Base-by-base conservation (phyloP, 2,113 vertebrate species). In the Pristiophorus japonicus region DNA sequence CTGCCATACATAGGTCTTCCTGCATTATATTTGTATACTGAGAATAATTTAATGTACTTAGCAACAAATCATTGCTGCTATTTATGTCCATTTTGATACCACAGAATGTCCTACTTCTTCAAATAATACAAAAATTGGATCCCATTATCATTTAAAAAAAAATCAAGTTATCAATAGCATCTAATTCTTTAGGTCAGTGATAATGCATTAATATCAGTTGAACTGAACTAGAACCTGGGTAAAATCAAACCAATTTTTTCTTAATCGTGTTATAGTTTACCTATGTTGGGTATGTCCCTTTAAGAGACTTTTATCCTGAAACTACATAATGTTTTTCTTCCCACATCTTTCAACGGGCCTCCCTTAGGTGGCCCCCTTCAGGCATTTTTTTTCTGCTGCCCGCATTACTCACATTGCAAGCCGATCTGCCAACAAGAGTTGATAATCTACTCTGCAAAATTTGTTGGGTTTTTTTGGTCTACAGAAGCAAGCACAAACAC, bases 291-390 rank as follows among this genome's bases (percentile, higher is more conserved):
- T 22, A 87, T 51, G 84, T 87, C 18, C 84, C 20, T 87, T 87
- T 10, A 47, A 87, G 84, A 47, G 84, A 87, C 84, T 87, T 87
- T 87, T 87, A 51, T 87, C 84, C 84, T 87, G 45, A 87, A 87
- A 30, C 84, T 51, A 27, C 84, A 51, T 51, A 87, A 51, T 47
- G 24, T 81, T 81, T 81, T 38, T 42, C 59, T 59, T 59, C 27
- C 24, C 67, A 27, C 24, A 70, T 65, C 63, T 20, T 65, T 65
- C 20, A 65, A 65, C 63, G 10, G 18, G 8, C 81, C 81, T 45
- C 81, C 20, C 81, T 47, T 1, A 47, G 4, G 20, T 85, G 42
- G 42, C 81, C 38, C 81, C 81, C 16, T 85, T 85, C 42, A 45
- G 81, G 42, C 38, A 45, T 85, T 85, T 45, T 47, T 85, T 18